Conservation (phyloP, 2,888 invertebrate genomes). For the Parnassius orleans region DNA sequence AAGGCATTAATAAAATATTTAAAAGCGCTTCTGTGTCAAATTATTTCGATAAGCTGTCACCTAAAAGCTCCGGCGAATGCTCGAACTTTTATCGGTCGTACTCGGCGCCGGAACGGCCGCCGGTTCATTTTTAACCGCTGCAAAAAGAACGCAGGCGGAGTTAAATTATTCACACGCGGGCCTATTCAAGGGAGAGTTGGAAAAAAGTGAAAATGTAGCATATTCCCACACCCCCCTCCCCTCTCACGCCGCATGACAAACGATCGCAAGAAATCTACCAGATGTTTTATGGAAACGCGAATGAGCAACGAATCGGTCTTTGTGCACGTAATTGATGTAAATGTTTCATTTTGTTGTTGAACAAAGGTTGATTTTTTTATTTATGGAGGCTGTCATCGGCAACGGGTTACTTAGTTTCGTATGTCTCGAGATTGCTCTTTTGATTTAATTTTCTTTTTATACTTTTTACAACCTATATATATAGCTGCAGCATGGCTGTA, state of each 20-base stretch:
- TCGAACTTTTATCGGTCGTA: constrained; percentile 31
- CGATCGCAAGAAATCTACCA: constrained; percentile 21
- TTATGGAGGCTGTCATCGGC: too few relatives aligned
- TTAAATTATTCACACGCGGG: constrained; percentile 60
- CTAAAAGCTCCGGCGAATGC: constrained; percentile 5
- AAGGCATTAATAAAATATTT: too few relatives aligned
- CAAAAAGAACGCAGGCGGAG: constrained; percentile 47
- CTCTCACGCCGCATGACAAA: constrained; percentile 18
- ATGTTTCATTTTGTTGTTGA: constrained; percentile 1
- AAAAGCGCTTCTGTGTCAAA: too few relatives aligned
- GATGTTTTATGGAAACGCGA: constrained; percentile 19
- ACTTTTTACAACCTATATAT: too few relatives aligned
- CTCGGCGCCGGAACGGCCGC: constrained; percentile 35
- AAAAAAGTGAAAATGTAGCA: constrained; percentile 59
- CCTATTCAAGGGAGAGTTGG: constrained; percentile 45
- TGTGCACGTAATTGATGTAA: constrained; percentile 8
- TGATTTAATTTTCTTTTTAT: too few relatives aligned
- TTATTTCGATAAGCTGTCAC: neutral
- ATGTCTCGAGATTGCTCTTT: too few relatives aligned
- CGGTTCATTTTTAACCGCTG: constrained; percentile 48
- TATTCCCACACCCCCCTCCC: constrained; percentile 35
- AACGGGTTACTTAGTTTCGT: too few relatives aligned
- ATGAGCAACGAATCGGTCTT: constrained; percentile 8
- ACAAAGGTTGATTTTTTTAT: too few relatives aligned
- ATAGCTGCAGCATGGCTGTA: too few relatives aligned